Percentiles rank a stretch among this genome's conserved stretches.
Evolutionary conservation across 2,113 vertebrate species (phyloP).

Genomic region (Neogobius melanostomus): DNA sequence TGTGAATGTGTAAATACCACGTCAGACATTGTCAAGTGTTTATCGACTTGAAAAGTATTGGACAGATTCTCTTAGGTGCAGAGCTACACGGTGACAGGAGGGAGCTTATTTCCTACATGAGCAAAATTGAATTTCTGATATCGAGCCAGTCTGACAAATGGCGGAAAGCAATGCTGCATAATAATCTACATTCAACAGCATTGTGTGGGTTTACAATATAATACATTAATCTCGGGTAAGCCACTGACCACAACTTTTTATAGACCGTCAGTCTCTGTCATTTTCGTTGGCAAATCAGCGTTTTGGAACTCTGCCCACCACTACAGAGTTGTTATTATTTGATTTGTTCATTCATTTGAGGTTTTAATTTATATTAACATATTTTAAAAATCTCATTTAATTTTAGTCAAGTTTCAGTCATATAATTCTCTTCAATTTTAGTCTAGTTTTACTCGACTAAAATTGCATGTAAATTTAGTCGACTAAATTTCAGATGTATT

Average conservation of each 20-base stretch:
- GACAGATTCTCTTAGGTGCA: constrained; percentile 21
- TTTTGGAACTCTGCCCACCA: no score
- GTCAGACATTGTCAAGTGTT: constrained; percentile 41
- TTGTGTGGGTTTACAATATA: constrained; percentile 23
- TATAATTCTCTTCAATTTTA: no score
- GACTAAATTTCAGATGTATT: no score
- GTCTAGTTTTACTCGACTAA: no score
- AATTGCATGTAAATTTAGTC: no score
- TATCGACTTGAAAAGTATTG: constrained; percentile 34
- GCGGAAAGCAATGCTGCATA: constrained; percentile 41
- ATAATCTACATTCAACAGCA: constrained; percentile 28
- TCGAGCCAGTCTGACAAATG: constrained; percentile 62
- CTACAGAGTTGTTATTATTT: no score
- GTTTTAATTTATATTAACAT: no score
- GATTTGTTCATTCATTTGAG: no score
- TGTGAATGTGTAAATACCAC: constrained; percentile 37
- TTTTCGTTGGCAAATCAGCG: no score
- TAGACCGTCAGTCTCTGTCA: not conserved
- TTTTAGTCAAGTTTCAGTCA: no score
- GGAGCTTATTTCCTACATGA: constrained; percentile 29
- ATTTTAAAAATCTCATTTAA: no score
- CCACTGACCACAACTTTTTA: constrained; percentile 6
- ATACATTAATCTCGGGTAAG: constrained; percentile 18
- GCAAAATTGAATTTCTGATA: constrained; percentile 53
- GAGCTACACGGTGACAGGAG: constrained; percentile 16